phyloP scores from a whole-genome alignment of 2,888 invertebrate genomes.

The Hypomecis atomaria region DNA sequence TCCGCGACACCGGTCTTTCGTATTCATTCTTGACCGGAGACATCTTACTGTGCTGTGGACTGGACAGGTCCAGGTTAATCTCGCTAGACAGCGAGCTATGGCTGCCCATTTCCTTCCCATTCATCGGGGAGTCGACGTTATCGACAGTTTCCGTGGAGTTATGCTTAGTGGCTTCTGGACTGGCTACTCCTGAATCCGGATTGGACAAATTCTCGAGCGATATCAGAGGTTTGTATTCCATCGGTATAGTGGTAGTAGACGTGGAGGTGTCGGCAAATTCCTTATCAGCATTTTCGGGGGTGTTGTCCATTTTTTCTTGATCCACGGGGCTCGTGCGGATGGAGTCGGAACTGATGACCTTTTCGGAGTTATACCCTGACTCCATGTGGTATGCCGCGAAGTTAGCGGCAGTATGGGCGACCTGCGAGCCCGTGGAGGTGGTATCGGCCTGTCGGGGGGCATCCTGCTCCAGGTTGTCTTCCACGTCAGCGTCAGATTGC shows the following conservation, averaged over 20 bases:
- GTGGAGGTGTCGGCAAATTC: constrained; percentile 78
- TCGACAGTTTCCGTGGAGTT: constrained; percentile 82
- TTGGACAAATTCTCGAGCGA: constrained; percentile 75
- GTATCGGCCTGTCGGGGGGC: constrained; percentile 53
- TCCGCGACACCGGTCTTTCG: constrained; percentile 69
- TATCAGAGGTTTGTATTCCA: constrained; percentile 75
- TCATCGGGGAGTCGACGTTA: constrained; percentile 76
- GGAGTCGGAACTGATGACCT: constrained; percentile 76
- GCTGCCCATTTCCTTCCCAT: constrained; percentile 75
- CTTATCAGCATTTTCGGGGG: constrained; percentile 84
- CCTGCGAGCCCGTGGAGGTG: constrained; percentile 60
- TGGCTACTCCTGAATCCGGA: constrained; percentile 83
- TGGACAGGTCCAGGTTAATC: constrained; percentile 83
- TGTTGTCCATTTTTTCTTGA: constrained; percentile 83
- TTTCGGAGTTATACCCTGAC: constrained; percentile 87
- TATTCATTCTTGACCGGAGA: constrained; percentile 70
- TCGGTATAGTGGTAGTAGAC: constrained; percentile 63
- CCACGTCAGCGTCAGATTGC: constrained; percentile 92
- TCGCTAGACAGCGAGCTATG: constrained; percentile 83
- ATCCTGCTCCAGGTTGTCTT: constrained; percentile 86
- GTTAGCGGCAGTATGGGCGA: constrained; percentile 73
- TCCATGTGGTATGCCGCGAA: constrained; percentile 84
- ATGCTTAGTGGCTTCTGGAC: constrained; percentile 84
- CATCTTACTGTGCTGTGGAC: constrained; percentile 72
- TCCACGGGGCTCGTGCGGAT: constrained; percentile 78